These are phyloP conservation scores for Helicoverpa assulta DNA, from an alignment of 2,888 invertebrate genomes.

Conservation along the genomic window DNA sequence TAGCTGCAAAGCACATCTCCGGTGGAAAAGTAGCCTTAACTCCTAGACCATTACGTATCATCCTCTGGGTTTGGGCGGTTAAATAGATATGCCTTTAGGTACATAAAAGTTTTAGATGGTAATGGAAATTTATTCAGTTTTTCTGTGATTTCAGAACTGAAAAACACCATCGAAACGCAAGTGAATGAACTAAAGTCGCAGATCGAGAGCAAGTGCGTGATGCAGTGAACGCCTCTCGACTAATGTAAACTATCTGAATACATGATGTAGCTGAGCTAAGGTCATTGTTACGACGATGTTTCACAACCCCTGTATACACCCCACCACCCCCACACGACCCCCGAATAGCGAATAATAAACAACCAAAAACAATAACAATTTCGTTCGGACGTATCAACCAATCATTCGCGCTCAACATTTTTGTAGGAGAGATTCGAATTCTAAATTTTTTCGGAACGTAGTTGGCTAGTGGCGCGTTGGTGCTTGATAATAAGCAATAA, in stretches of 20 bases:
- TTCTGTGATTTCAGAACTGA: constrained; percentile 95
- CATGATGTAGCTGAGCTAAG: constrained; percentile 89
- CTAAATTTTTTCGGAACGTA: constrained; percentile 85
- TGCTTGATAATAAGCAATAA: constrained; percentile 90
- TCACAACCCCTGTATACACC: constrained; percentile 70
- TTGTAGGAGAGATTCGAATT: constrained; percentile 84
- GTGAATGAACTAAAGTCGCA: constrained; percentile 98
- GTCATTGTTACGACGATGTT: constrained; percentile 82
- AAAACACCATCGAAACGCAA: constrained; percentile 99
- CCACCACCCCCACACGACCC: constrained; percentile 61
- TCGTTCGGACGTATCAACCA: constrained; percentile 70
- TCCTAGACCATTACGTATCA: no score
- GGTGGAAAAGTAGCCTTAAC: no score
- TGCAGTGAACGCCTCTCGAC: constrained; percentile 93
- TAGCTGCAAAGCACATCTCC: no score
- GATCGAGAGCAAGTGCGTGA: constrained; percentile 98
- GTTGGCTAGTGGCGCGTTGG: constrained; percentile 89
- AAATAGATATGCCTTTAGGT: no score
- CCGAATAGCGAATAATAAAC: constrained; percentile 58
- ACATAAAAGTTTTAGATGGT: no score
- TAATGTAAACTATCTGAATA: constrained; percentile 73
- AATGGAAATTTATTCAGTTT: neutral
- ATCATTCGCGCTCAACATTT: constrained; percentile 85
- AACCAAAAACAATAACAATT: constrained; percentile 64
- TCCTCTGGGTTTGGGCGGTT: no score